Conservation (phyloP, 1,140 invertebrate genomes). For the Agrilus planipennis region DNA sequence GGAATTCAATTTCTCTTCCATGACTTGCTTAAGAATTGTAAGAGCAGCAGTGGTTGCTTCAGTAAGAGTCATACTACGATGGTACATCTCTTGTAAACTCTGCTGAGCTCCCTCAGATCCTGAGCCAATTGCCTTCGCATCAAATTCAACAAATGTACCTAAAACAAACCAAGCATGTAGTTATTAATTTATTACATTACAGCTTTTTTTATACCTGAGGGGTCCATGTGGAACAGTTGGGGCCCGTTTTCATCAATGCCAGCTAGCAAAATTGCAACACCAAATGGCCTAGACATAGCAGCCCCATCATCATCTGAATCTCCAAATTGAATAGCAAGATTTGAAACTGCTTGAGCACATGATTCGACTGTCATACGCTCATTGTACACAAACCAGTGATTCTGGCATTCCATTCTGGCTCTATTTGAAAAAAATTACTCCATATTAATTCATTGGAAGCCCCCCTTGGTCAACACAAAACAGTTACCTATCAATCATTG, state of each 20-base stretch:
- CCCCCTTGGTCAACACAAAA: no score
- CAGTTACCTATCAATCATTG: slow-evolving; percentile 34
- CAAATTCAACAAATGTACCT: slow-evolving; percentile 92
- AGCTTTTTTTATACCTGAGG: slow-evolving; percentile 57
- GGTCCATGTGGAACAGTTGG: slow-evolving; percentile 95
- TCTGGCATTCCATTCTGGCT: slow-evolving; percentile 90
- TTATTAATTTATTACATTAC: background rate
- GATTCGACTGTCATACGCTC: slow-evolving; percentile 95
- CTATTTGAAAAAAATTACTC: slow-evolving; percentile 35
- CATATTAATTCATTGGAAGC: slow-evolving; percentile 6
- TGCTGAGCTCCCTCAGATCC: slow-evolving; percentile 99
- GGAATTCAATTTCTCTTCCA: slow-evolving; percentile 98
- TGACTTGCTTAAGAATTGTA: slow-evolving; percentile 97
- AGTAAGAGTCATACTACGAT: slow-evolving; percentile 80
- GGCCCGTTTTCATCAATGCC: slow-evolving; percentile 77
- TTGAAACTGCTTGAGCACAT: slow-evolving; percentile 95
- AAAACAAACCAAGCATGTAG: slow-evolving; percentile 6
- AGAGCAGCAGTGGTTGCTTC: slow-evolving; percentile 88
- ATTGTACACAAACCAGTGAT: slow-evolving; percentile 97
- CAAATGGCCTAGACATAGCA: slow-evolving; percentile 98
- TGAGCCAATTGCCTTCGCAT: slow-evolving; percentile 98
- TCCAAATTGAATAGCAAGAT: slow-evolving; percentile 96
- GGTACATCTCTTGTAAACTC: slow-evolving; percentile 67
- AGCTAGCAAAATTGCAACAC: slow-evolving; percentile 89
- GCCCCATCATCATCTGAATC: slow-evolving; percentile 90